Evolutionary conservation across 2,797 vertebrate genomes (phyloP).

Genomic region (Siniperca scherzeri): DNA sequence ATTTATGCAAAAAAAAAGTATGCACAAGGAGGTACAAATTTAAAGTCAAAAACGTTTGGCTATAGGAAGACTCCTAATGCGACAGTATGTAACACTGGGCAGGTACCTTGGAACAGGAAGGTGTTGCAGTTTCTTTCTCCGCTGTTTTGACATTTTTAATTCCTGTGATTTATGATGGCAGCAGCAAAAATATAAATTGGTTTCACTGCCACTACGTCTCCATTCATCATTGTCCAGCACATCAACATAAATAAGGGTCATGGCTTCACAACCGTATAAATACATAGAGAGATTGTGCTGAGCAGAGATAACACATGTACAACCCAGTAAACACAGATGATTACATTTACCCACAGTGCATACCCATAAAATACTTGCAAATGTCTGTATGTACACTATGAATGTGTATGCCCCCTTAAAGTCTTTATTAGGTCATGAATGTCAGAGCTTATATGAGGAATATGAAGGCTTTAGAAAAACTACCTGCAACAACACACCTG

Average conservation of each 20-base stretch:
- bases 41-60: background rate
- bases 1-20: background rate
- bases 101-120: slow-evolving; percentile 13
- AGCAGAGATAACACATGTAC: slow-evolving; percentile 35
- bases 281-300: slow-evolving; percentile 13
- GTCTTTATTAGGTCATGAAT: slow-evolving; percentile 1
- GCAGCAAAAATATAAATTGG: slow-evolving; percentile 55
- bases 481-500: background rate
- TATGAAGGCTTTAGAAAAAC: slow-evolving; percentile 2
- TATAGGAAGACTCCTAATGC: background rate
- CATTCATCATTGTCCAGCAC: slow-evolving; percentile 60
- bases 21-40: background rate
- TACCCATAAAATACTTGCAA: background rate
- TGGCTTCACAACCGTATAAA: slow-evolving; percentile 32
- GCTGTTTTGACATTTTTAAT: slow-evolving; percentile 64
- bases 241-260: slow-evolving; percentile 54
- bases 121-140: slow-evolving; percentile 18
- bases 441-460: slow-evolving; percentile 5
- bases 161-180: slow-evolving; percentile 67
- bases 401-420: slow-evolving; percentile 14
- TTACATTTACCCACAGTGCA: background rate
- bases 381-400: background rate
- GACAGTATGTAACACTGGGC: background rate
- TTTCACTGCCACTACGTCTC: slow-evolving; percentile 50
- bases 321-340: slow-evolving; percentile 30